Conservation (phyloP, 1,140 invertebrate genomes). For the Agrilus planipennis region DNA sequence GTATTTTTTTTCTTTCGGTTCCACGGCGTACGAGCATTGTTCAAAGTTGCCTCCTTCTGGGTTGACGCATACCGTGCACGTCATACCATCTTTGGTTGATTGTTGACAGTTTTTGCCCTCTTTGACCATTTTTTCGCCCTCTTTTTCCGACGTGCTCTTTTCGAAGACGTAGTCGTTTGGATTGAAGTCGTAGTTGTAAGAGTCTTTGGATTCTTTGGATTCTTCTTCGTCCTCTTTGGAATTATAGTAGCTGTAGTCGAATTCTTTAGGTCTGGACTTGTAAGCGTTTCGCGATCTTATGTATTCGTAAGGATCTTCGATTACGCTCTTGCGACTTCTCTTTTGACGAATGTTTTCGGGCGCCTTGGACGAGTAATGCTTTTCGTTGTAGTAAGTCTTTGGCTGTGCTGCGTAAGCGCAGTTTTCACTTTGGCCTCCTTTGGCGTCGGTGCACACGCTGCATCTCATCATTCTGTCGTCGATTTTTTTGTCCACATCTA, state of each 20-base stretch:
- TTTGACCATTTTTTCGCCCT: slow-evolving; percentile 43
- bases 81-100: slow-evolving; percentile 47
- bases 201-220: slow-evolving; percentile 17
- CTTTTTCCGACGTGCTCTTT: slow-evolving; percentile 38
- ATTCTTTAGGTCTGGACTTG: slow-evolving; percentile 16
- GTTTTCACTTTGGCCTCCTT: slow-evolving; percentile 36
- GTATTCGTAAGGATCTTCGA: slow-evolving; percentile 26
- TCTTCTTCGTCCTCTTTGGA: slow-evolving; percentile 22
- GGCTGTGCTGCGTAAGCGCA: slow-evolving; percentile 35
- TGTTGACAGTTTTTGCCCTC: slow-evolving; percentile 49
- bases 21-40: slow-evolving; percentile 54
- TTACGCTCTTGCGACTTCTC: slow-evolving; percentile 11
- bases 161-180: too few species aligned
- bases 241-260: slow-evolving; percentile 13
- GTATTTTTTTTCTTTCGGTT: slow-evolving; percentile 57
- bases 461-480: slow-evolving; percentile 32
- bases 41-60: slow-evolving; percentile 56
- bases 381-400: slow-evolving; percentile 28
- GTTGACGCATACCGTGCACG: slow-evolving; percentile 53
- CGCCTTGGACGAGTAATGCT: background rate
- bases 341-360: background rate
- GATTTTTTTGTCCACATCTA: slow-evolving; percentile 21
- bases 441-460: slow-evolving; percentile 39
- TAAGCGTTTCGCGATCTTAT: slow-evolving; percentile 19
- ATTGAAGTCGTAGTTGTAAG: slow-evolving; percentile 17